Base-by-base conservation (phyloP, 1,140 invertebrate genomes). In the Drosophila pachea region DNA sequence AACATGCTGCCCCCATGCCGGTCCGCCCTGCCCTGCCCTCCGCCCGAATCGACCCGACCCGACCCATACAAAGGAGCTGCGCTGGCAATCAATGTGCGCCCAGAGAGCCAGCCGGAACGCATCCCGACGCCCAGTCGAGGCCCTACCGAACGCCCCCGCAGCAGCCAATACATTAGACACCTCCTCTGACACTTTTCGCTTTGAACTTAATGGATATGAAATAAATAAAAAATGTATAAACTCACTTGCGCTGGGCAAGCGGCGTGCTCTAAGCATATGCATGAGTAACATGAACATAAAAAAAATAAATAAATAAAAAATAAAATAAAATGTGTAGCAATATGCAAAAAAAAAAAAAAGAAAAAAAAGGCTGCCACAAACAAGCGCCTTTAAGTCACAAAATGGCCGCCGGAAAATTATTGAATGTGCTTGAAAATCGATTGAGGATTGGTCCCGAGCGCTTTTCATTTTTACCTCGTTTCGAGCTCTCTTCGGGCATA, bases 191-290 rank as follows among this genome's bases (percentile, higher is more conserved):
- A 84, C 78, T 75, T 83, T 83, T 73, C 63, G 73, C 79, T 86
- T 84, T 86, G 76, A 84, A 86, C 79, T 79, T 84, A 84, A 84
- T 84, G 79, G 81, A 84, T 84, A 86, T 84, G 79, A 73, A 84
- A 84, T 86, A 84, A 69, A 86, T 84, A 79, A 83, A 83, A 84
- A 84, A 84, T 84, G 66, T 79, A 84, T 79, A 78, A 63, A 52
- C 63, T 67, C 64, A 62, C 61, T 77, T 83, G 54, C 60, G 59
- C n/a, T 33, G 33, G 62, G 38, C 64, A 63, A 55, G 68, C 42
- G 45, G 11, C 52, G 31, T 45, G 22, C 33, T 38, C 49, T 43
- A 68, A 75, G 59, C 72, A 78, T 68, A 83, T 76, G 69, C 73
- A 84, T 47, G 64, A 58, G 64, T 58, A 68, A 68, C 52, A 72